Percentiles rank a stretch among this genome's conserved stretches.
Conservation (phyloP, 2,888 invertebrate genomes). For the Drosophila phalerata region DNA sequence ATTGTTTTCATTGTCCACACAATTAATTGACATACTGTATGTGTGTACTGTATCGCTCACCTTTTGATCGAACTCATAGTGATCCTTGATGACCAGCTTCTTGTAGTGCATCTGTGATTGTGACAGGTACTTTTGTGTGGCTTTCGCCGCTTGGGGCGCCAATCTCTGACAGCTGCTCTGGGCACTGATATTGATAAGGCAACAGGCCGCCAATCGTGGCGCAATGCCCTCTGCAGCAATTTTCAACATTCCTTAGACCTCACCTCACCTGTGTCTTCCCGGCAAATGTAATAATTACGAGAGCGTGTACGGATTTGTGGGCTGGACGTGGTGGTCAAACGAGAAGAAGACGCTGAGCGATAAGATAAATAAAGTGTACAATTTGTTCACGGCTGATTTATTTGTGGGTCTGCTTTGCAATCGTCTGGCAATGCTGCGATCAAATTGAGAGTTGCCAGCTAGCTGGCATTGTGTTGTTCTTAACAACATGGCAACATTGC, state of each 20-base stretch:
- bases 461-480: too few species aligned
- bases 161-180: slow-evolving; percentile 72
- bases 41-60: slow-evolving; percentile 84
- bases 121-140: slow-evolving; percentile 77
- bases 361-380: slow-evolving; percentile 37
- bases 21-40: background rate
- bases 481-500: too few species aligned
- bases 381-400: background rate
- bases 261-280: background rate
- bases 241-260: slow-evolving; percentile 75
- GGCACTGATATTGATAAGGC: slow-evolving; percentile 60
- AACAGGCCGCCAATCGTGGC: slow-evolving; percentile 72
- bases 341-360: slow-evolving; percentile 21
- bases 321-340: slow-evolving; percentile 15
- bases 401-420: slow-evolving; percentile 9
- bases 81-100: slow-evolving; percentile 88
- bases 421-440: too few species aligned
- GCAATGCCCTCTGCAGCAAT: slow-evolving; percentile 77
- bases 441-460: too few species aligned
- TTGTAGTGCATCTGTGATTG: slow-evolving; percentile 76
- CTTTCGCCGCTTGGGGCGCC: slow-evolving; percentile 66
- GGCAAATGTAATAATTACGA: background rate
- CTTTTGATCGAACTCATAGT: slow-evolving; percentile 92
- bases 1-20: background rate
- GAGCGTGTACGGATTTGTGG: slow-evolving; percentile 3